Base-by-base conservation (phyloP, 2,797 vertebrate genomes). In the Periophthalmus magnuspinnatus region DNA sequence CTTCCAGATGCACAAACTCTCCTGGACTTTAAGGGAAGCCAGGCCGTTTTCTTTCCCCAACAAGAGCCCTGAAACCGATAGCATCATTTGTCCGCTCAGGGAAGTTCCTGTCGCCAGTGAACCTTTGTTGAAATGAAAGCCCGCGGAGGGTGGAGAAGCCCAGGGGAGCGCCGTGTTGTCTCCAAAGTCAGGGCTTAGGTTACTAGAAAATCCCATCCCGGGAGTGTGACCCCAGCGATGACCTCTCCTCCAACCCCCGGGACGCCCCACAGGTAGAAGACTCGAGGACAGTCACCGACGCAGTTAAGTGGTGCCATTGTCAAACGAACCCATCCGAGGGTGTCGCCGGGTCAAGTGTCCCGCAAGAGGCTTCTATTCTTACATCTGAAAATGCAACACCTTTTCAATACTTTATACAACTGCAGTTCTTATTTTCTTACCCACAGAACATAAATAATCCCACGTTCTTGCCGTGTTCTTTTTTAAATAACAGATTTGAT, bases 71-170 rank as follows among this genome's bases (percentile, higher is more conserved):
- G 79, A 97, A 97, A 94, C 86, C 77, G 94, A 96, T 95, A 96
- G 94, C 92, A 94, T 95, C 95, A 96, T 96, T 94, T 94, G 93
- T 89, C 82, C 92, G 89, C 94, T 94, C 90, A 90, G 92, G 82
- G 88, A 84, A 93, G 86, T 88, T 89, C 78, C 88, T 91, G 92
- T 94, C 90, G 84, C 85, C 89, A 76, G 82, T 84, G 82, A 87
- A 89, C 85, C 83, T 85, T 91, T 89, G 80, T 72, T 86, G 69
- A 92, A 94, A 94, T 95, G 94, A 94, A 85, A 70, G 88, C 86
- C 34, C 77, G 84, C 77, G 84, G 85, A 89, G 84, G 78, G 81
- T 82, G 85, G 83, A 81, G 82, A 38, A 66, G 84, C 90, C 89
- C 87, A 71, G 68, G 84, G 81, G 86, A 86, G 19, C 13, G 64